Percentiles rank a stretch among this genome's conserved stretches.
phyloP scores from a whole-genome alignment of 1,140 invertebrate species.

The Leptoteleia sp. region DNA sequence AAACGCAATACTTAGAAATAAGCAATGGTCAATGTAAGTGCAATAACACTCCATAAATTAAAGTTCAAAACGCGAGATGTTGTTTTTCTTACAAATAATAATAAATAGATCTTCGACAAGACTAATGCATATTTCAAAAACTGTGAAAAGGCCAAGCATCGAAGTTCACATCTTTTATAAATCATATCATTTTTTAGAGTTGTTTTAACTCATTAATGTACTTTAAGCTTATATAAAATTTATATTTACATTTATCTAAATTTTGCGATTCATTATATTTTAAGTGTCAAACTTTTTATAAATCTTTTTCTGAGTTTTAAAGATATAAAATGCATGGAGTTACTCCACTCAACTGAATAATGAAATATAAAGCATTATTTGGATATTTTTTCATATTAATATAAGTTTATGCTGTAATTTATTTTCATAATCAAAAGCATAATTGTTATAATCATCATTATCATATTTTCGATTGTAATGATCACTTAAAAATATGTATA shows the following conservation, averaged over 20 bases:
- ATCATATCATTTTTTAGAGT: conserved; percentile 31
- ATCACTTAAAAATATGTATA: conserved; percentile 44
- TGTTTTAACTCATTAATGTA: too few species aligned
- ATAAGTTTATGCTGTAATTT: too few species aligned
- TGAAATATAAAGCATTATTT: too few species aligned
- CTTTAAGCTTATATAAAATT: conserved; percentile 35
- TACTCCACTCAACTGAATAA: too few species aligned
- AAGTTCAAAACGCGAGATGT: conserved; percentile 68
- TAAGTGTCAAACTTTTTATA: conserved; percentile 5
- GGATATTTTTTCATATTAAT: too few species aligned
- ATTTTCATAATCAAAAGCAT: too few species aligned
- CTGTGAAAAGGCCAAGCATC: conserved; percentile 64
- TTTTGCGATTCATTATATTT: conserved; percentile 13
- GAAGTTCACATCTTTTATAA: conserved; percentile 46
- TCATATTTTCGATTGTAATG: too few species aligned
- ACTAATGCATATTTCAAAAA: conserved; percentile 62
- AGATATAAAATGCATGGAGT: conserved; percentile 39
- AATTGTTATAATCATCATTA: too few species aligned
- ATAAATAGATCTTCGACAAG: conserved; percentile 48
- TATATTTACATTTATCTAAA: conserved; percentile 22
- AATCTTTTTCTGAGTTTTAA: conserved; percentile 55
- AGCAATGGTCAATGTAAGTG: conserved; percentile 71
- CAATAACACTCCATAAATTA: conserved; percentile 76
- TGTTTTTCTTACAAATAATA: conserved; percentile 63
- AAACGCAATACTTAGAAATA: conserved; percentile 63